Base-by-base conservation (phyloP, 2,113 vertebrate genomes). In the Speoplatyrhinus poulsoni region DNA sequence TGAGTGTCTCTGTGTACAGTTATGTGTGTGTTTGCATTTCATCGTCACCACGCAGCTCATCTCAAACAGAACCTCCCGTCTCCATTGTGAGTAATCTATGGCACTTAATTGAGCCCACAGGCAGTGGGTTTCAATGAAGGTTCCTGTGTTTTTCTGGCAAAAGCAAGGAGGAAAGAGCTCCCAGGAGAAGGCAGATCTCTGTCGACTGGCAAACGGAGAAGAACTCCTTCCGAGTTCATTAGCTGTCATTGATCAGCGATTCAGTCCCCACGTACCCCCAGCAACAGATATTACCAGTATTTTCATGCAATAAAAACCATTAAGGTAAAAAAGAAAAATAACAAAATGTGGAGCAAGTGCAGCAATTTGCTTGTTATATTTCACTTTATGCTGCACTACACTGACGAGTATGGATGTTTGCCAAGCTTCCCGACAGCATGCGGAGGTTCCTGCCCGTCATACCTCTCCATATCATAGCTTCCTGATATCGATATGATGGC, bases 151-250 rank as follows among this genome's bases (percentile, higher is more conserved):
- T 84, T 82, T 80, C 81, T 80, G 78, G 70, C 70, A 70, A 62
- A 62, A 81, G 80, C 75, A 50, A 75, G 58, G 17, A 75, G 68
- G 79, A 54, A 69, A 76, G 62, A 74, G 70, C 81, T 83, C 83
- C 84, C 66, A 54, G 67, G 83, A 86, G 84, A 78, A 82, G 69
- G 60, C 62, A 66, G 77, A 81, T 75, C 81, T 77, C 83, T 81
- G 81, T 84, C 69, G 72, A 82, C 85, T 70, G 83, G 82, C 79
- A 90, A 88, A 84, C 78, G 76, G 87, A 91, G 85, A 84, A 79
- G 74, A 89, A 87, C 90, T 87, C 87, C 82, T 79, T 73, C 77
- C 48, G 63, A 86, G 83, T 90, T 91, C 88, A 88, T 91, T 90
- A 90, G 88, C 80, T 84, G 82, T 82, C 79, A 90, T 86, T 88